Conservation (phyloP, 2,888 invertebrate genomes). For the Nephrotoma appendiculata region DNA sequence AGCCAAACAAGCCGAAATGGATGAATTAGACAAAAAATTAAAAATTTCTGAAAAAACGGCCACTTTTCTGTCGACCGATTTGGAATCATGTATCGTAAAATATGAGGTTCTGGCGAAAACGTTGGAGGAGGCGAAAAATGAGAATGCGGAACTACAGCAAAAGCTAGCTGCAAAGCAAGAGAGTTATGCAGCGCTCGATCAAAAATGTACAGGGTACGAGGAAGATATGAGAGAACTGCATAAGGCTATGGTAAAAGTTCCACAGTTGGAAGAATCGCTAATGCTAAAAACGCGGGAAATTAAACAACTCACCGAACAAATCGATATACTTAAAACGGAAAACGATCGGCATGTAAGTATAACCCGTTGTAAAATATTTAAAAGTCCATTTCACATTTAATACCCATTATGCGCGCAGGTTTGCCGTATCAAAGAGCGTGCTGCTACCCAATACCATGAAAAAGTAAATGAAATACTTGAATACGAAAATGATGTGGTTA, state of each 20-base stretch:
- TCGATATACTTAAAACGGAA: conserved; percentile 9
- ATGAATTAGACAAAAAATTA: conserved; percentile 11
- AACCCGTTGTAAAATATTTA: too few relatives aligned
- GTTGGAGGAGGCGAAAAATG: conserved; percentile 8
- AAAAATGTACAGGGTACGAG: conserved; percentile 5
- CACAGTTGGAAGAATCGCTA: conserved; percentile 12
- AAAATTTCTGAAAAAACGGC: conserved; percentile 12
- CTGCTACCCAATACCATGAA: conserved; percentile 11
- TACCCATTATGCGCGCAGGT: neutral
- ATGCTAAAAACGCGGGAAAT: conserved; percentile 8
- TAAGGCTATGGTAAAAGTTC: conserved; percentile 11
- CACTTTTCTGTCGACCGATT: conserved; percentile 10
- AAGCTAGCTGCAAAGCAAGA: neutral
- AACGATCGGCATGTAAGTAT: conserved; percentile 9
- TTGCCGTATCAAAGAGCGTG: conserved; percentile 12
- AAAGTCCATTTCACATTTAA: too few relatives aligned
- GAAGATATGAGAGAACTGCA: conserved; percentile 10
- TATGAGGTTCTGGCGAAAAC: conserved; percentile 12
- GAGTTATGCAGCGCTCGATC: neutral
- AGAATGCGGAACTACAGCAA: conserved; percentile 6
- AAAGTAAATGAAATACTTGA: conserved; percentile 11
- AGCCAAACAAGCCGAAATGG: conserved; percentile 11
- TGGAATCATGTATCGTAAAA: conserved; percentile 13
- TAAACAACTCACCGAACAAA: conserved; percentile 9
- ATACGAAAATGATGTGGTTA: conserved; percentile 11